Percentiles rank a stretch among this genome's conserved stretches.
These are phyloP conservation scores for Heptranchias perlo DNA, from an alignment of 2,113 vertebrate species.

Conservation along the genomic window DNA sequence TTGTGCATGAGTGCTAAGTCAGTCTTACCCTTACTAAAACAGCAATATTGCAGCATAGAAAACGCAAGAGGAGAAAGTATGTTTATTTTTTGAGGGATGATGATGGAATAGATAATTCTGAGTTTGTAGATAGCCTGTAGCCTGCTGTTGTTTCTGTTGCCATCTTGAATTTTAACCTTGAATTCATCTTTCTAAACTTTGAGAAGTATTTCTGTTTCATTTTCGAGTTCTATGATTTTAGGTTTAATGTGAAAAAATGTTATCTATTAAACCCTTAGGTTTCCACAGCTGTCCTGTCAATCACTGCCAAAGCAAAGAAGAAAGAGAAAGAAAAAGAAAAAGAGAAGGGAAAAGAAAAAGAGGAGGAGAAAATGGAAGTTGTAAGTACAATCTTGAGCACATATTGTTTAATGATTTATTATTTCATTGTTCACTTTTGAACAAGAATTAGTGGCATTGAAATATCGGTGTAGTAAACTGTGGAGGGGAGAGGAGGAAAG, in stretches of 20 bases:
- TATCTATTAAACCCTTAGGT: constrained; percentile 63
- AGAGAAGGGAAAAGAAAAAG: constrained; percentile 58
- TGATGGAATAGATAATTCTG: neutral
- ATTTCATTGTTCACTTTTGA: neutral
- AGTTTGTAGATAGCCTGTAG: neutral
- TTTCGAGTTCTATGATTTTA: neutral
- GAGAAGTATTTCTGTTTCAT: neutral
- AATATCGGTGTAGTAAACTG: neutral
- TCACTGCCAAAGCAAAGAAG: constrained; percentile 98
- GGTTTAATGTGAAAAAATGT: constrained; percentile 29
- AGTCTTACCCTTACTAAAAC: neutral
- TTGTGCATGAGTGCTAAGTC: neutral
- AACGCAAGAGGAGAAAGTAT: neutral
- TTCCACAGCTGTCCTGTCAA: constrained; percentile 94
- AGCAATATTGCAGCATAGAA: neutral
- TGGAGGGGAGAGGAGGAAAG: neutral
- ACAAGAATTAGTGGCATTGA: neutral
- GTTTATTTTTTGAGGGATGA: neutral
- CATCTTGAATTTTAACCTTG: too few species aligned
- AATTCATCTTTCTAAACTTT: neutral
- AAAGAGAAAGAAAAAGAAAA: constrained; percentile 96
- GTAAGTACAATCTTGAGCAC: constrained; percentile 59
- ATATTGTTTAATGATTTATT: neutral
- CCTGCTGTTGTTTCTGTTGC: neutral
- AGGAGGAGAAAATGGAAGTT: constrained; percentile 97